Conservation (phyloP, 2,797 vertebrate genomes). For the Anguilla pacifica region DNA sequence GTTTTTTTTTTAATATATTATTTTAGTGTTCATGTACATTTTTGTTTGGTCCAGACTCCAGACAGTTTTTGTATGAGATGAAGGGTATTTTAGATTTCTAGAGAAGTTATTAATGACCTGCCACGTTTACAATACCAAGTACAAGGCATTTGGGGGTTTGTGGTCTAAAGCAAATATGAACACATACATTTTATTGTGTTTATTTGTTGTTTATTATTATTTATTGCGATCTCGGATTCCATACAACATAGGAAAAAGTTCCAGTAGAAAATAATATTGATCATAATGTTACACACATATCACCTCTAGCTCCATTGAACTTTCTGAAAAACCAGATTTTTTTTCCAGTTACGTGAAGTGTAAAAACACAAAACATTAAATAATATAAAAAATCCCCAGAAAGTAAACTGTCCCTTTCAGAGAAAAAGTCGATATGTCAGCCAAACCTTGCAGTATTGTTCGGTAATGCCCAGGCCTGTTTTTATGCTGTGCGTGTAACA, state of each 20-base stretch:
- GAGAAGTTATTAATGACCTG: no score
- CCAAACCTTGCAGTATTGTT: not conserved
- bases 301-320: not conserved
- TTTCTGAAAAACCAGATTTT: not conserved
- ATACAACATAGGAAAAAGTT: no score
- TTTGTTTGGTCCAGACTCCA: not conserved
- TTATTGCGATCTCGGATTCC: no score
- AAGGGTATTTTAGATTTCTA: no score
- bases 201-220: no score
- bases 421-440: not conserved
- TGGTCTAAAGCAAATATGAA: no score
- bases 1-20: not conserved
- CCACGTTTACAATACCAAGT: no score
- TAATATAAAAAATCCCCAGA: not conserved
- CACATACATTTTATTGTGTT: no score
- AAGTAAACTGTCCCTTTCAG: not conserved
- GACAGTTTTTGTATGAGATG: not conserved
- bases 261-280: not conserved
- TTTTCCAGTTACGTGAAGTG: not conserved
- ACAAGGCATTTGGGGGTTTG: no score
- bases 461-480: conserved; percentile 5
- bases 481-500: not conserved
- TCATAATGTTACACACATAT: not conserved
- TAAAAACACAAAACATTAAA: not conserved
- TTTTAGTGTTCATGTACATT: not conserved